phyloP scores from a whole-genome alignment of 2,888 invertebrate species.

The Caenorhabditis doughertyi region DNA sequence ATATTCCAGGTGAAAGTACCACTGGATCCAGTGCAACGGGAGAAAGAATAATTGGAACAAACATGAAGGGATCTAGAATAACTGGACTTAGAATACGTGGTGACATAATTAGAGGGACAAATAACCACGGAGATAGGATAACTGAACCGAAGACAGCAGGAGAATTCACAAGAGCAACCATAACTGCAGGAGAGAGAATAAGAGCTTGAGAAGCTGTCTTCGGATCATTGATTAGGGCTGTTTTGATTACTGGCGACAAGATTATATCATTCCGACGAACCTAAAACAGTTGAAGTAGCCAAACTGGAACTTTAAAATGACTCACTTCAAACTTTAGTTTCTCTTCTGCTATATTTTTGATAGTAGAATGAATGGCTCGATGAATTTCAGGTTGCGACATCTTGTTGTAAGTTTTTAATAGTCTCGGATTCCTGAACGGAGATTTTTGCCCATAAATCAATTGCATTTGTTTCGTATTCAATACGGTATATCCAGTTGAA shows the following conservation, averaged over 20 bases:
- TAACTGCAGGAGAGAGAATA: slow-evolving; percentile 68
- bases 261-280: slow-evolving; percentile 68
- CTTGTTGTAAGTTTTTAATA: slow-evolving; percentile 55
- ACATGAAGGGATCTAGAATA: slow-evolving; percentile 66
- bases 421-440: slow-evolving; percentile 67
- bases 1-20: slow-evolving; percentile 58
- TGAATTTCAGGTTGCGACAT: slow-evolving; percentile 51
- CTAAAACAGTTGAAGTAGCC: slow-evolving; percentile 1
- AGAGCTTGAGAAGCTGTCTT: slow-evolving; percentile 69
- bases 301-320: not conserved
- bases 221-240: slow-evolving; percentile 53
- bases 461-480: slow-evolving; percentile 72
- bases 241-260: slow-evolving; percentile 55
- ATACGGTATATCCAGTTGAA: slow-evolving; percentile 74
- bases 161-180: slow-evolving; percentile 64
- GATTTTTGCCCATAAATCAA: slow-evolving; percentile 76
- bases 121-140: slow-evolving; percentile 68
- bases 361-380: slow-evolving; percentile 53
- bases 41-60: slow-evolving; percentile 67
- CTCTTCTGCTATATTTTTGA: slow-evolving; percentile 61
- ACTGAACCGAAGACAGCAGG: slow-evolving; percentile 68
- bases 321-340: slow-evolving; percentile 60
- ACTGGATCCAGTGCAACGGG: slow-evolving; percentile 67
- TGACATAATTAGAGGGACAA: slow-evolving; percentile 69
- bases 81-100: slow-evolving; percentile 68